These are phyloP conservation scores for Lynx canadensis DNA, from an alignment of 2,113 vertebrate species.

Conservation along the genomic window DNA sequence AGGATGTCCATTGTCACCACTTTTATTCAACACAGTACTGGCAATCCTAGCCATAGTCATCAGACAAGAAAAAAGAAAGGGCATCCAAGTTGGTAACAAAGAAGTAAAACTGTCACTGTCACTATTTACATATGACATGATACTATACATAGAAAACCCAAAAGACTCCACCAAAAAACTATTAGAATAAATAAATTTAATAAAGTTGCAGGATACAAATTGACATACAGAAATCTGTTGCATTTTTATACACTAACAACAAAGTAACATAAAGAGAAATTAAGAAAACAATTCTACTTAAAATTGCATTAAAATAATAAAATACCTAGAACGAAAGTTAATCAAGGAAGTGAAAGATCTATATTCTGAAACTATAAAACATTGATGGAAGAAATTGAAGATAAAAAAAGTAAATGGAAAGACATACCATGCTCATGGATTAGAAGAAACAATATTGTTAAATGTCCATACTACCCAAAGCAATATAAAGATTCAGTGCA, in stretches of 20 bases:
- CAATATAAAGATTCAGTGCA: not conserved
- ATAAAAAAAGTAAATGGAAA: not conserved
- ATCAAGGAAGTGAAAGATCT: not conserved
- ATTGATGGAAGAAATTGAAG: not conserved
- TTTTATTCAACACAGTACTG: not conserved
- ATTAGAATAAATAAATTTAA: not conserved
- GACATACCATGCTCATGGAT: not conserved
- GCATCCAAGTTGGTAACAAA: not conserved
- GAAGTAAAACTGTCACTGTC: not conserved
- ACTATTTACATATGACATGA: not conserved
- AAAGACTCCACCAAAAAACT: not conserved
- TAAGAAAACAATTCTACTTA: not conserved
- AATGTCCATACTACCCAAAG: not conserved
- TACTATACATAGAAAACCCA: not conserved
- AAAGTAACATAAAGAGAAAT: not conserved
- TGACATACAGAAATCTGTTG: not conserved
- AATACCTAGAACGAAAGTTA: not conserved
- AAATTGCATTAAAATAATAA: not conserved
- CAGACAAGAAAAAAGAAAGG: not conserved
- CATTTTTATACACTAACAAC: not conserved
- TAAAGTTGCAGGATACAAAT: not conserved
- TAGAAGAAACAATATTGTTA: not conserved
- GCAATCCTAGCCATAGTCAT: not conserved
- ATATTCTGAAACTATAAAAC: not conserved
- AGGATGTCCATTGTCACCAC: not conserved